Conservation (phyloP, 2,888 invertebrate genomes). For the Xestia rhomboidea region DNA sequence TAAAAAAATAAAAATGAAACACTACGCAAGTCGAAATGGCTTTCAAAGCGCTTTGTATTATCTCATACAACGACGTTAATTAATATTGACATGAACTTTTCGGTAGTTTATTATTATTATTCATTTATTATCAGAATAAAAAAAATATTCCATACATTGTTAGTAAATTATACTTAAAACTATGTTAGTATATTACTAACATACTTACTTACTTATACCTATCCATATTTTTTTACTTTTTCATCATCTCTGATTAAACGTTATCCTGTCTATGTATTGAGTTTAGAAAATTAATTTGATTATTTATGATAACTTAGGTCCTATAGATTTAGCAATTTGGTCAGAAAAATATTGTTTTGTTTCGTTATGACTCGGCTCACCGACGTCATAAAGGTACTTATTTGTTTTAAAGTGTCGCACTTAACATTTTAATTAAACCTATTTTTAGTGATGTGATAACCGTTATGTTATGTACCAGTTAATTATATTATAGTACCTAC, state of each 20-base stretch:
- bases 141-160: no score
- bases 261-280: background rate
- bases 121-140: no score
- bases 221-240: background rate
- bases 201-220: no score
- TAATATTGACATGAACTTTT: background rate
- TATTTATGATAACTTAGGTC: background rate
- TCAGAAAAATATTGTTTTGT: constrained; percentile 1
- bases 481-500: background rate
- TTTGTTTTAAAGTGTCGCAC: constrained; percentile 9
- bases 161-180: no score
- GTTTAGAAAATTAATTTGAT: no score
- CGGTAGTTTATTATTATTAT: background rate
- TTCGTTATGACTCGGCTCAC: background rate
- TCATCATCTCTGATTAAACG: background rate
- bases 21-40: background rate
- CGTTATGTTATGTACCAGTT: background rate
- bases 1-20: background rate
- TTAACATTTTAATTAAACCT: constrained; percentile 15
- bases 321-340: background rate
- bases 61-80: background rate
- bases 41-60: background rate
- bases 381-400: background rate
- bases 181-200: no score
- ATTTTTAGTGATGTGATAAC: constrained; percentile 16